Base-by-base conservation (phyloP, 2,797 vertebrate species). In the Platyrinchus mystaceus region DNA sequence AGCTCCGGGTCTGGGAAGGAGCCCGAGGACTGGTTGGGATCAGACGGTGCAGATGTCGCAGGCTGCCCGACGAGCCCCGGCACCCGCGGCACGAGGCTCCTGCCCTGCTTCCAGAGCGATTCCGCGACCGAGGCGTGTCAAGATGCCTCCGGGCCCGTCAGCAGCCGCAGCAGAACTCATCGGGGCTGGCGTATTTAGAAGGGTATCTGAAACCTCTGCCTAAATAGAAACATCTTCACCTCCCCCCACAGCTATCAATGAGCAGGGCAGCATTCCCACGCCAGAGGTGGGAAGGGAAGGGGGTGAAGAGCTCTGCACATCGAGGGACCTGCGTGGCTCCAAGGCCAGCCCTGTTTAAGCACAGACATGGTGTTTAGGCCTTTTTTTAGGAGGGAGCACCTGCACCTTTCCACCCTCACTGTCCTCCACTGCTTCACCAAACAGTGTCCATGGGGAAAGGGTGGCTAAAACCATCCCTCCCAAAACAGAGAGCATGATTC, bases 131-230 rank as follows among this genome's bases (percentile, higher is more conserved):
- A 70, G 89, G 77, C 19, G 2, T 39, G 75, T 39, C 53, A 50
- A 90, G 89, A 87, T 66, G 83, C 89, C 94, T 83, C 64, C 7
- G 5, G 59, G 91, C 37, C 87, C 75, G 41, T 13, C 90, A 73
- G 91, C 73, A 88, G 77, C 88, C 32, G 4, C 87, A 46, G 86
- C 76, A 36, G 36, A 94, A 53, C 44, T 58, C 93, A 81, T 27
- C 70, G 30, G 55, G 50, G 83, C 82, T 74, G 93, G 89, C 55
- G 81, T 26, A 67, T 93, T 87, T 83, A 81, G 93, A 93, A 86
- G 84, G 83, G 84, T 60, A 90, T 94, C 90, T 93, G 94, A 93
- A 90, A 84, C 71, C 86, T 93, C 92, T 76, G 58, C 82, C 71
- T 92, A 85, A 95, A 93, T 71, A 84, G 85, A 85, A 95, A 76